Evolutionary conservation across 2,888 invertebrate genomes (phyloP), one percentile per base, ranked within the genome.

Genomic region (Eupithecia inturbata): DNA sequence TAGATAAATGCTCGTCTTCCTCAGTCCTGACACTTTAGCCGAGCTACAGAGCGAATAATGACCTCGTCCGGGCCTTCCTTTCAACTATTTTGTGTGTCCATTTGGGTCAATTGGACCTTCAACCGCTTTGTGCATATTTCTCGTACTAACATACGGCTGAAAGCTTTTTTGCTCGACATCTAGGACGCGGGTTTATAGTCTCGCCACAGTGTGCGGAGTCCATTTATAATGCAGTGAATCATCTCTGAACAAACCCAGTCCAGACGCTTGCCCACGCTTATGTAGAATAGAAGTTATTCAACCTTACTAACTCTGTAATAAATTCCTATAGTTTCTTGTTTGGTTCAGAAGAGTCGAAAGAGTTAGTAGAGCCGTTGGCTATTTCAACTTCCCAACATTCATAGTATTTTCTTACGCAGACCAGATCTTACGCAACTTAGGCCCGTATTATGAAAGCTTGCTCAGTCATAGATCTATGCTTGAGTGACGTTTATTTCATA

Each of bases 61-160:
- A 92, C 91, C 90, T 89, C 88, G 85, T 87, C 82, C 84, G 87
- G 85, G 86, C 85, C 86, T 85, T 87, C 88, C 87, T 91, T 92
- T 92, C 89, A 89, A 91, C 92, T 93, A 92, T 92, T 85, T 91
- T 90, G 91, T 91, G 88, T 90, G 91, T 88, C 91, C 92, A 93
- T 94, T 94, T 93, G 89, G 93, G 92, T 93, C 92, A 91, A 93
- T 92, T 91, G 93, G 89, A 88, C 88, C 89, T 89, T 87, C 86
- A 87, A 89, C 85, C 85, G 90, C 90, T 91, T 88, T 89, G 88
- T 90, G 90, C 91, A 91, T 91, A 90, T 89, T 91, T 88, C 87
- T 85, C 85, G 74, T 79, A 81, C 85, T 84, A 85, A 86, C 87
- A 85, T 84, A 83, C 83, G 86, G 85, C 88, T 91, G 87, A 93